phyloP scores from a whole-genome alignment of 2,113 vertebrate genomes.

The Ornithorhynchus anatinus region DNA sequence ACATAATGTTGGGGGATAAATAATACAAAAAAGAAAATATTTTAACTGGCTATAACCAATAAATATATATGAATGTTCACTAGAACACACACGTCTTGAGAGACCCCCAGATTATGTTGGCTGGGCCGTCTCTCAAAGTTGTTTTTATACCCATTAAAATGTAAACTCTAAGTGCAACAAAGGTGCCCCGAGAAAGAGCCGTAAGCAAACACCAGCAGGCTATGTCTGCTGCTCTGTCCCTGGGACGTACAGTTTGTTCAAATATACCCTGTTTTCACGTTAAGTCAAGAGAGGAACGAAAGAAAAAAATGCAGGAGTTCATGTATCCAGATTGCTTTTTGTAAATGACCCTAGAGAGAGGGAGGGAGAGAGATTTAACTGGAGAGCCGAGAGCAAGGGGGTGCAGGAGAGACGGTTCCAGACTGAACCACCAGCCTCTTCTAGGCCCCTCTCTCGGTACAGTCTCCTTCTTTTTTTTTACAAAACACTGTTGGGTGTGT shows the following conservation, averaged over 20 bases:
- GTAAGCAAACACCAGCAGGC: constrained; percentile 70
- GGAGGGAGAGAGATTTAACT: constrained; percentile 32
- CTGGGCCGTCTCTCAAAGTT: constrained; percentile 85
- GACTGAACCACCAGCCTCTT: constrained; percentile 38
- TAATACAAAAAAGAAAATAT: constrained; percentile 92
- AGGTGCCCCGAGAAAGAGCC: constrained; percentile 84
- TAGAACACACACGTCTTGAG: constrained; percentile 91
- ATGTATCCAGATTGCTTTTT: constrained; percentile 67
- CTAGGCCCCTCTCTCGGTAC: constrained; percentile 44
- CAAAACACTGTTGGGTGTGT: not conserved
- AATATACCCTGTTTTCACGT: constrained; percentile 99
- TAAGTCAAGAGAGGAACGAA: constrained; percentile 84
- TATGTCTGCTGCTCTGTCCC: constrained; percentile 72
- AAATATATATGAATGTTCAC: constrained; percentile 99
- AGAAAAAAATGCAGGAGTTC: constrained; percentile 73
- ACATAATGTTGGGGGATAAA: constrained; percentile 92
- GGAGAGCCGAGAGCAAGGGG: constrained; percentile 10
- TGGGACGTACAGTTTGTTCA: constrained; percentile 93
- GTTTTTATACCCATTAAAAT: constrained; percentile 92
- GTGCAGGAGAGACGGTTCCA: constrained; percentile 39
- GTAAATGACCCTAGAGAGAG: constrained; percentile 58
- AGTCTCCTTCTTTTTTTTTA: not conserved
- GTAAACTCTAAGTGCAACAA: constrained; percentile 99
- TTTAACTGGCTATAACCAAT: constrained; percentile 98
- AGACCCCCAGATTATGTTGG: constrained; percentile 74